phyloP scores from a whole-genome alignment of 2,797 vertebrate genomes.

The Sandelia bainsii region DNA sequence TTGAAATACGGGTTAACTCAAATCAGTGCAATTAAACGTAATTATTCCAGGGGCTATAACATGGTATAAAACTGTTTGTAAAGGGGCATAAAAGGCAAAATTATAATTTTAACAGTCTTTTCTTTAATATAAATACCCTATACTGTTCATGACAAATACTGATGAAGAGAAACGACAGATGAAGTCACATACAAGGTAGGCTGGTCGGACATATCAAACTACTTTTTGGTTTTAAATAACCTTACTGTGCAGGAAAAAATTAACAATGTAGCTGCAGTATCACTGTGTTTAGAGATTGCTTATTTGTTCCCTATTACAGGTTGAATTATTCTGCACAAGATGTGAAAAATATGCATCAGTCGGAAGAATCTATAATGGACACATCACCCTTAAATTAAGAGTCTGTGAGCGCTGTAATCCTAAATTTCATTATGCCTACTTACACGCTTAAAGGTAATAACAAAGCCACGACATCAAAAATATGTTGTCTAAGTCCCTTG shows the following conservation, averaged over 20 bases:
- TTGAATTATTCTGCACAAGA: slow-evolving; percentile 18
- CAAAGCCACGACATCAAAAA: slow-evolving; percentile 47
- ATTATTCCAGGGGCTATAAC: slow-evolving; percentile 8
- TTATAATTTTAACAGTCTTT: neutral
- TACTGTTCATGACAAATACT: slow-evolving; percentile 36
- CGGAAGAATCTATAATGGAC: slow-evolving; percentile 26
- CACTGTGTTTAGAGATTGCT: slow-evolving; percentile 5
- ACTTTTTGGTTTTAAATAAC: slow-evolving; percentile 30
- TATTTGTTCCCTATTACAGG: slow-evolving; percentile 31
- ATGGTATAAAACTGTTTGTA: slow-evolving; percentile 22
- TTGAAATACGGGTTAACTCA: slow-evolving; percentile 24
- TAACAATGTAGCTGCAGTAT: slow-evolving; percentile 8
- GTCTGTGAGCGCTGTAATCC: slow-evolving; percentile 20
- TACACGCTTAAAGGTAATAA: slow-evolving; percentile 40
- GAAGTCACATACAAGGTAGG: neutral
- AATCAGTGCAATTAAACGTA: slow-evolving; percentile 37
- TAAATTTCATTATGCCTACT: slow-evolving; percentile 29
- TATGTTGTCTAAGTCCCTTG: slow-evolving; percentile 38
- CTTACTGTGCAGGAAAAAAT: slow-evolving; percentile 26
- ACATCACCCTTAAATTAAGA: slow-evolving; percentile 17
- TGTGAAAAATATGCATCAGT: slow-evolving; percentile 31
- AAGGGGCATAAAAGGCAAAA: neutral
- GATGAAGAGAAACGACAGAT: slow-evolving; percentile 17
- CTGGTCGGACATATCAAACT: neutral
- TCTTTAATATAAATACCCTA: slow-evolving; percentile 6